Evolutionary conservation across 2,888 invertebrate genomes (phyloP), one percentile per base, ranked within the genome.

Genomic region (Hemistola chrysoprasaria): DNA sequence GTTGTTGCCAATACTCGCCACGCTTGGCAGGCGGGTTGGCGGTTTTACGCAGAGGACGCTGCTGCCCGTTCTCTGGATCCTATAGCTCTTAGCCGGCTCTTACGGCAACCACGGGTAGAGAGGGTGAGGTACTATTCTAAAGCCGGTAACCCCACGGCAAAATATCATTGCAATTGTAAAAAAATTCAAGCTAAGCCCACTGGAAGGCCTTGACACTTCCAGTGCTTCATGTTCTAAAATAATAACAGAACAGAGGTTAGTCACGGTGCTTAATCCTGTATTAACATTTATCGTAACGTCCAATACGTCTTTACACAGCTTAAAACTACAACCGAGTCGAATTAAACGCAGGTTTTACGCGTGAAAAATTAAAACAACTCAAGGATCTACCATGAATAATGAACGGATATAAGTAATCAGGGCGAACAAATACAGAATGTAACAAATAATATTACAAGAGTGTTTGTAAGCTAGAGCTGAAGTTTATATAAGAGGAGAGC

Each of bases 401-500:
- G 50, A 56, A 46, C 40, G 52, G 59, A 61, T 62, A 63, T 71
- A 64, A 64, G 51, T 56, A 65, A 59, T 60, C 61, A 65, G 63
- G 54, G 57, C 53, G 66, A 59, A 60, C 62, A 69, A 71, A 71
- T 61, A 70, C 59, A 44, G 47, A 65, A 64, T 49, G 53, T 62
- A n/a, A 67, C 67, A 71, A 70, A 71, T 67, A 70, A 47, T 47
- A 47, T 41, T n/a, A n/a, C n/a, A n/a, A n/a, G 36, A 52, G 48
- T 6, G 8, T 8, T 16, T 33, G 34, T 28, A 8, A 22, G 25
- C 24, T 36, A 24, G 22, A 32, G 9, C 27, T 10, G 24, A 25
- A n/a, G 9, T 6, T 20, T 37, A n/a, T n/a, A n/a, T n/a, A 44
- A 37, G 27, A 27, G 22, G 10, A 27, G 11, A 3, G 6, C 11